Percentiles rank a stretch among this genome's conserved stretches.
Evolutionary conservation across 2,113 vertebrate genomes (phyloP).

Genomic region (Lagopus muta): DNA sequence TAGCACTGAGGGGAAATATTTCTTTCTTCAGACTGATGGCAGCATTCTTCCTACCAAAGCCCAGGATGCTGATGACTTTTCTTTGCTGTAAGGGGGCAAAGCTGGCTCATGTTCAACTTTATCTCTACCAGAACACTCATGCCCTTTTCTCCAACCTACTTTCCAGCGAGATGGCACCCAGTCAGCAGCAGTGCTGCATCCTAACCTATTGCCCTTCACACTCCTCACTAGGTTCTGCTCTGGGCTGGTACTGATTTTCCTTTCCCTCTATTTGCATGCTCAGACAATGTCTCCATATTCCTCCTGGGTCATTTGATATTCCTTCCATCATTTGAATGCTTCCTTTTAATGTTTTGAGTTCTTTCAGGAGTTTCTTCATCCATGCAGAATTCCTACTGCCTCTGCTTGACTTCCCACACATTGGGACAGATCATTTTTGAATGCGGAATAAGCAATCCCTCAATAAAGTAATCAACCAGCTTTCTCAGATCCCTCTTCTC

Average conservation of each 20-base stretch:
- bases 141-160: background rate
- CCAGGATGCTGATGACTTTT: background rate
- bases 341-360: background rate
- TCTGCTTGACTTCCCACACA: background rate
- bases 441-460: background rate
- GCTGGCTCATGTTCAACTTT: background rate
- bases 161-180: background rate
- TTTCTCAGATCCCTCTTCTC: background rate
- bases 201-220: background rate
- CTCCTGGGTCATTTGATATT: background rate
- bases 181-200: background rate
- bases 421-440: background rate
- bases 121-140: background rate
- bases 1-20: background rate
- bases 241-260: background rate
- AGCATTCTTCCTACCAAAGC: background rate
- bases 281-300: background rate
- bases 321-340: background rate
- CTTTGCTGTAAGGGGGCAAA: background rate
- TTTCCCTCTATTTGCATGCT: background rate
- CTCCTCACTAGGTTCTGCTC: background rate
- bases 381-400: background rate
- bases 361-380: background rate
- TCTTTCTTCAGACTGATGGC: background rate
- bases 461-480: background rate